Evolutionary conservation across 1,140 invertebrate species (phyloP), one percentile per base, ranked within the genome.

Genomic region (Camponotus vicinus): DNA sequence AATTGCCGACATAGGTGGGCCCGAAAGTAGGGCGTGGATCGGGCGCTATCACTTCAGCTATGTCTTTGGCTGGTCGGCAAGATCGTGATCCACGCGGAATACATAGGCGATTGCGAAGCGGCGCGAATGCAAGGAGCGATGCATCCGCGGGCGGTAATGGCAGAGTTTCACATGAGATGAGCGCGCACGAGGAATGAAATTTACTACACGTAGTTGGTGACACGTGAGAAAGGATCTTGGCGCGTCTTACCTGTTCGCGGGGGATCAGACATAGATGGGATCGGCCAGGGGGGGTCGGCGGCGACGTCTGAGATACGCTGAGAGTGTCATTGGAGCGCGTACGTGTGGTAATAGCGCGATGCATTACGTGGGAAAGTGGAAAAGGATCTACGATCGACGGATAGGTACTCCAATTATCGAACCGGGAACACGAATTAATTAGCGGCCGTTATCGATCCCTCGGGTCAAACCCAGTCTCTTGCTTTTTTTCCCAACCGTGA

Each of bases 351-450:
- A 45, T 40, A 49, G 59, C 67, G 55, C 73, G 86, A 86, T 86
- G 75, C 88, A 83, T 88, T 85, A 89, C 90, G 89, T 91, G 90
- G 89, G 90, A 91, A 91, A 89, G 69, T 91, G 77, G 78, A 85
- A 91, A 89, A 89, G 88, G 88, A 89, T 91, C 52, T 52, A 52
- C 84, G 89, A 88, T 90, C 79, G 64, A 87, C 69, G 80, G 88
- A 82, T 90, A 90, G 85, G 55, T 76, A 55, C 49, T 89, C 88
- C 88, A 90, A 90, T 90, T 90, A 90, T 90, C 89, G 86, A 85
- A 79, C 85, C 37, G 64, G 89, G 73, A 91, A 88, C 89, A 90
- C 86, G 89, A 88, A 91, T 91, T 91, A 91, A 91, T 91, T 90
- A 90, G 73, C 69, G 76, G n/a, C 75, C 45, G 70, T 91, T 91